Conservation (phyloP, 2,888 invertebrate genomes). For the Machimus rusticus region DNA sequence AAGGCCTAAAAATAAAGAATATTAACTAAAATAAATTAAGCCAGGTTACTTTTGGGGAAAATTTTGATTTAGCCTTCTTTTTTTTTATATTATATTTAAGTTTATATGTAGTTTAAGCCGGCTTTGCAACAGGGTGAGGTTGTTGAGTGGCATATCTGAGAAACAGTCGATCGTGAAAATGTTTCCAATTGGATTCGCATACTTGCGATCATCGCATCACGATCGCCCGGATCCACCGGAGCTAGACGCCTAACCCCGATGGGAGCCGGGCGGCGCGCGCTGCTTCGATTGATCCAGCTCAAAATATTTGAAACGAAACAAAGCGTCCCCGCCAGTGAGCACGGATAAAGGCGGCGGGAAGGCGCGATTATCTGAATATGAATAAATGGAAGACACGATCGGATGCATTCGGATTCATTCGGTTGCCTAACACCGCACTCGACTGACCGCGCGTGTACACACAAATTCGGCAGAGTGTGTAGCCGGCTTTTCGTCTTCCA, state of each 20-base stretch:
- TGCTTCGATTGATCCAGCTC: not conserved
- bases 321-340: not conserved
- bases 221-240: not conserved
- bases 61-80: no score
- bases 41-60: no score
- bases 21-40: no score
- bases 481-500: conserved; percentile 40
- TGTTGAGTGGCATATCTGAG: not conserved
- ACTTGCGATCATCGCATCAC: conserved; percentile 10
- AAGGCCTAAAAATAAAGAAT: no score
- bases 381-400: conserved; percentile 57
- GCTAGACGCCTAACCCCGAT: not conserved
- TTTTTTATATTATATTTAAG: no score
- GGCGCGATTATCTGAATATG: conserved; percentile 31
- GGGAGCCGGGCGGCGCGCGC: not conserved
- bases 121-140: not conserved
- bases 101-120: no score
- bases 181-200: conserved; percentile 42
- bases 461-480: conserved; percentile 44
- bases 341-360: conserved; percentile 2
- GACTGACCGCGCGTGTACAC: conserved; percentile 61
- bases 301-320: conserved; percentile 2
- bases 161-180: not conserved
- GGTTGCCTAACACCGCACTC: conserved; percentile 64
- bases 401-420: conserved; percentile 63